phyloP scores from a whole-genome alignment of 2,797 vertebrate genomes.

The Hemibagrus guttatus region DNA sequence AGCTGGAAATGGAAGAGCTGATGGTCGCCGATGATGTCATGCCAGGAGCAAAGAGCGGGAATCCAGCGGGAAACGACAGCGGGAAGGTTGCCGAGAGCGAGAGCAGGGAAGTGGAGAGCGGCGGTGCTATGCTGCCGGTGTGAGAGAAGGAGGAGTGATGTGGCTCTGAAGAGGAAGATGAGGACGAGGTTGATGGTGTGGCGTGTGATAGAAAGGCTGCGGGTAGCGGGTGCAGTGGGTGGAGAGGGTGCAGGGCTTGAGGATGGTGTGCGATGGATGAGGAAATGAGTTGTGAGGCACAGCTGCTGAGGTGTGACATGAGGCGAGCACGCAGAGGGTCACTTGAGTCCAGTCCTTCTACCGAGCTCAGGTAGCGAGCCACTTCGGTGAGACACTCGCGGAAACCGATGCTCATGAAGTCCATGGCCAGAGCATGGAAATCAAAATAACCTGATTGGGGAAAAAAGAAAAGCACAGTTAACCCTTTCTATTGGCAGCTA shows the following conservation, averaged over 20 bases:
- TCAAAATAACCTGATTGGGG: constrained; percentile 82
- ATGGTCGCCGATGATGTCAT: constrained; percentile 74
- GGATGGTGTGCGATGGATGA: constrained; percentile 75
- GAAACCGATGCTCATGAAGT: constrained; percentile 97
- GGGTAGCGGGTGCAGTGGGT: constrained; percentile 82
- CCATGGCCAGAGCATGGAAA: constrained; percentile 88
- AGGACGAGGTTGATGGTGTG: constrained; percentile 63
- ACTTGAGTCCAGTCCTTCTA: constrained; percentile 86
- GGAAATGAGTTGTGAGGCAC: constrained; percentile 85
- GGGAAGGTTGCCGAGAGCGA: constrained; percentile 88
- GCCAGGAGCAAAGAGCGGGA: constrained; percentile 80
- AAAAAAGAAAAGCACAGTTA: neutral
- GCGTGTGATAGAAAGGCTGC: constrained; percentile 76
- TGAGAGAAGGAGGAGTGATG: constrained; percentile 78
- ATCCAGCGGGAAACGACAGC: constrained; percentile 77
- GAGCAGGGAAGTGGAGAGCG: constrained; percentile 84
- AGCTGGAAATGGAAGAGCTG: constrained; percentile 74
- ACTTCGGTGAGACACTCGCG: constrained; percentile 90
- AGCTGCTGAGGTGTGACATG: constrained; percentile 89
- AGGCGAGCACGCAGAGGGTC: constrained; percentile 85
- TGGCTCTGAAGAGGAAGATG: constrained; percentile 39
- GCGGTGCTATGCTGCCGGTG: constrained; percentile 75
- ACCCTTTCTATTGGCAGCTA: neutral
- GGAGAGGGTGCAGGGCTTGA: constrained; percentile 78
- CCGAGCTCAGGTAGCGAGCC: constrained; percentile 84